Conservation (phyloP, 1,140 invertebrate species). For the Pomacea maculata region DNA sequence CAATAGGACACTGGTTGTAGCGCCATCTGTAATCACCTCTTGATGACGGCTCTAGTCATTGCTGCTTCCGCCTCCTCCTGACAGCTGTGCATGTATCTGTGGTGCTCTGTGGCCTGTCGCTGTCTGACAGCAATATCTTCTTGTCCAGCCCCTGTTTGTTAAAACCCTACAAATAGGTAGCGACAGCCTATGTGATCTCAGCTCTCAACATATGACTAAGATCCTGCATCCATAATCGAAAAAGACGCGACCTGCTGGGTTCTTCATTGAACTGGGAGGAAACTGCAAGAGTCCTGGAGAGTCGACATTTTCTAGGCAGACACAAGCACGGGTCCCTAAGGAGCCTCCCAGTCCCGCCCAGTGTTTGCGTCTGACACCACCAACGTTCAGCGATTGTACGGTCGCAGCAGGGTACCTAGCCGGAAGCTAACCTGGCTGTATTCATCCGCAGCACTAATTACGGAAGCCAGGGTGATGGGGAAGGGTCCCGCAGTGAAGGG, state of each 20-base stretch:
- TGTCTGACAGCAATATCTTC: not conserved
- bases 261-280: not conserved
- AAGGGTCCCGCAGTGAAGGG: slow-evolving; percentile 6
- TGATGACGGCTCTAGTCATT: no score
- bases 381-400: slow-evolving; percentile 3
- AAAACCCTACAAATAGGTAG: not conserved
- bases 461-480: slow-evolving; percentile 2
- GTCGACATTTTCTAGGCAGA: not conserved
- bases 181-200: not conserved
- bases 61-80: not conserved
- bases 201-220: not conserved
- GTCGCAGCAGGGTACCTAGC: slow-evolving; percentile 1
- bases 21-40: no score
- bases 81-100: not conserved
- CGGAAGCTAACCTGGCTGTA: slow-evolving; percentile 8
- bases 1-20: no score
- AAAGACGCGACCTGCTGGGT: slow-evolving; percentile 1
- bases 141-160: not conserved
- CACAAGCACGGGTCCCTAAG: not conserved
- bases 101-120: not conserved
- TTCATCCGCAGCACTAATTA: slow-evolving; percentile 18
- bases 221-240: not conserved
- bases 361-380: slow-evolving; percentile 16
- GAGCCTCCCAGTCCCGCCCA: not conserved
- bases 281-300: not conserved